Evolutionary conservation across 64 coral and sea anemone genomes (phyloP).

Genomic region (Stylophora pistillata): DNA sequence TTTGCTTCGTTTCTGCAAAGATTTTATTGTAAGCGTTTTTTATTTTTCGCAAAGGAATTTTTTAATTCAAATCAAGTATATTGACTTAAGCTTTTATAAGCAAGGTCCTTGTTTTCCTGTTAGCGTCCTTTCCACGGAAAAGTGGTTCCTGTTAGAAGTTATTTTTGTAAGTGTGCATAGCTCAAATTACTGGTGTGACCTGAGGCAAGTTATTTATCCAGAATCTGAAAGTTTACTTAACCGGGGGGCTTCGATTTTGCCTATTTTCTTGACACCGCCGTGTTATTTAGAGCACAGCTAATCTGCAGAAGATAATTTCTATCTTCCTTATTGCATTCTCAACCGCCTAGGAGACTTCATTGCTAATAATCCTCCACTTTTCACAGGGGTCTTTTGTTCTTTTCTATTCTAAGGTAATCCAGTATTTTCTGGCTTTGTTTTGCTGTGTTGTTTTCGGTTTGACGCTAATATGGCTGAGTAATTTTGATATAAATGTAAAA

Average conservation of each 20-base stretch:
- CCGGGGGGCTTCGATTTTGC: neutral
- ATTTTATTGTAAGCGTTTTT: no score
- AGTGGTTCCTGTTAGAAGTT: neutral
- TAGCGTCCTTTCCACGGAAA: neutral
- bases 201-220: neutral
- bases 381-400: constrained; percentile 6
- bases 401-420: neutral
- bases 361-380: neutral
- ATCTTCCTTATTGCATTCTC: neutral
- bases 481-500: neutral
- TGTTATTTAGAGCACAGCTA: neutral
- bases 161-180: neutral
- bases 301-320: neutral
- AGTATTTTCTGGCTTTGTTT: neutral
- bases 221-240: constrained; percentile 3
- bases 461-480: neutral
- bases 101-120: neutral
- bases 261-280: neutral
- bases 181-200: neutral
- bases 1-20: no score
- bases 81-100: neutral
- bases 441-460: constrained; percentile 18
- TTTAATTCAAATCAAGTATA: neutral
- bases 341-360: neutral
- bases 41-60: neutral